Conservation (phyloP, 2,113 vertebrate species). For the Egretta garzetta region DNA sequence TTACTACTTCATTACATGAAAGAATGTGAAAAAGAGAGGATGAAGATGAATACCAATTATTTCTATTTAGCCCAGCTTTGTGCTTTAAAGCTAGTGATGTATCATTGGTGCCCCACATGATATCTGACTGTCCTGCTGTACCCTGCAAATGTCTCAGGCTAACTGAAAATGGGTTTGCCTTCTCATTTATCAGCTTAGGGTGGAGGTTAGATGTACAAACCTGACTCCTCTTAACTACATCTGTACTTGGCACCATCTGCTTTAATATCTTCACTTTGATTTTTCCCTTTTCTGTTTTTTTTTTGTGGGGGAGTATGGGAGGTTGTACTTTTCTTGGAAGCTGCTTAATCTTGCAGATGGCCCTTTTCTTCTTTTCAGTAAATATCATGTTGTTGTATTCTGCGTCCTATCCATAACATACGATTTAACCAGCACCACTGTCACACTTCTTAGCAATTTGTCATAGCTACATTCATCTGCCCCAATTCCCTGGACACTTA, state of each 20-base stretch:
- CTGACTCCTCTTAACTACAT: not conserved
- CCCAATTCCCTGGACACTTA: not conserved
- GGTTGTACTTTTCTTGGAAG: not conserved
- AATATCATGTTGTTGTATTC: not conserved
- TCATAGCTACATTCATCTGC: not conserved
- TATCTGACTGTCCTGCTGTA: not conserved
- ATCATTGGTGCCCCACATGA: accelerated
- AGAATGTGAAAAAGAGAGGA: not conserved
- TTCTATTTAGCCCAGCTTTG: not conserved
- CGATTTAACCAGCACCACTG: not conserved
- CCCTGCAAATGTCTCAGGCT: not conserved
- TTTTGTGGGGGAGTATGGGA: not conserved
- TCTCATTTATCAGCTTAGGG: not conserved
- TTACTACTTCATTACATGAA: not conserved
- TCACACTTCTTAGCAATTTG: not conserved
- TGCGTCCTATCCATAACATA: not conserved
- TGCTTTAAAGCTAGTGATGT: not conserved
- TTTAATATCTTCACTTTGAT: not conserved
- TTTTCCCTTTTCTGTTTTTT: not conserved
- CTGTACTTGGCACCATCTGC: not conserved
- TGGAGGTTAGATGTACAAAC: accelerated
- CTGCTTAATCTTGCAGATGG: not conserved
- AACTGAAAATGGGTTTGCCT: not conserved
- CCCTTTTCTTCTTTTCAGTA: not conserved
- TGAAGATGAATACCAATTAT: not conserved